phyloP scores from a whole-genome alignment of 2,113 vertebrate species.

The Sphaerodactylus townsendi region DNA sequence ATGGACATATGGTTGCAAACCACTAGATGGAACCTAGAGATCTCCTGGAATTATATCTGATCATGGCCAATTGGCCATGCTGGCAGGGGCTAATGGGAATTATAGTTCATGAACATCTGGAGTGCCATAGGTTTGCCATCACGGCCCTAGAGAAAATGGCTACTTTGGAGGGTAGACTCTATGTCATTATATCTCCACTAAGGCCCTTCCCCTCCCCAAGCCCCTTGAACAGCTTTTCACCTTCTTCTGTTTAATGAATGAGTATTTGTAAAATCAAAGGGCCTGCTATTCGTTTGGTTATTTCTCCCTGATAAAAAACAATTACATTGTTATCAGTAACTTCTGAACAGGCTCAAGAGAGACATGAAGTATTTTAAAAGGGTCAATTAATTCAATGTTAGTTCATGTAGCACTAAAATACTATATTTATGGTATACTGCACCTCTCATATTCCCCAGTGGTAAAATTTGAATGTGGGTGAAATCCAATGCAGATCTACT shows the following conservation, averaged over 20 bases:
- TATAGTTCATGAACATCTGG: too few species aligned
- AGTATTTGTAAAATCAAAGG: constrained; percentile 1
- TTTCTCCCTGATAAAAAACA: constrained; percentile 28
- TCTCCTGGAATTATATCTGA: too few species aligned
- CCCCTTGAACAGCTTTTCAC: background rate
- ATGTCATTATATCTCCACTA: too few species aligned
- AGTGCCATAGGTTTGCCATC: too few species aligned
- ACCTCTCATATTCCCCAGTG: background rate
- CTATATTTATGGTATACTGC: constrained; percentile 31
- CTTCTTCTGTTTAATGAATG: fast-evolving
- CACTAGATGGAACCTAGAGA: too few species aligned
- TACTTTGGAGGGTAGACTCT: too few species aligned
- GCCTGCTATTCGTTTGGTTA: constrained; percentile 15
- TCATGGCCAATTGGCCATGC: too few species aligned
- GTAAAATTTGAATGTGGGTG: background rate
- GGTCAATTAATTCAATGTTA: background rate
- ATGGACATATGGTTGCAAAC: too few species aligned
- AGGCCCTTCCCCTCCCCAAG: too few species aligned
- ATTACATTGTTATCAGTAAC: background rate
- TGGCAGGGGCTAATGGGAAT: too few species aligned
- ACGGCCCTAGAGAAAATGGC: too few species aligned
- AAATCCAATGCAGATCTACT: too few species aligned
- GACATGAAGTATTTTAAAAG: background rate
- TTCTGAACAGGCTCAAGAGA: constrained; percentile 34
- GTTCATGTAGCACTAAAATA: constrained; percentile 1